A percentile compares a stretch with the other conserved stretches of the same genome.
phyloP scores from a whole-genome alignment of 2,113 vertebrate genomes.

The Atlantisia rogersi region DNA sequence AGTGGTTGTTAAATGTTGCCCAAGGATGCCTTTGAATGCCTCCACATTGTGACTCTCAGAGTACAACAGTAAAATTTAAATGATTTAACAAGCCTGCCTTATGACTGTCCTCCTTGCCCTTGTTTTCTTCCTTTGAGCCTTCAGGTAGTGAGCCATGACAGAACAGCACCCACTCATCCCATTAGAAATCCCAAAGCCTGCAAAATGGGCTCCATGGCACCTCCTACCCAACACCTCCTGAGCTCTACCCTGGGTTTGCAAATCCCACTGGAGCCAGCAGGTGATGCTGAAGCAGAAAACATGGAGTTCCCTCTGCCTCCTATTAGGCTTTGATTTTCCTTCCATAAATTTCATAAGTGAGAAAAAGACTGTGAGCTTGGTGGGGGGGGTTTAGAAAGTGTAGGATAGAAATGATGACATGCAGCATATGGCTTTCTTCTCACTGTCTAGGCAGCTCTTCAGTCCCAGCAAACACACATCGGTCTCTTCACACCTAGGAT shows the following conservation, averaged over 20 bases:
- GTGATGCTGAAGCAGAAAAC: slow-evolving; percentile 69
- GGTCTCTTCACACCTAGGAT: neutral
- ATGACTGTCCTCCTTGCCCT: neutral
- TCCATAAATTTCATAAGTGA: neutral
- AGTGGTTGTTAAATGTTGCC: neutral
- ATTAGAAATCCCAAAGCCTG: neutral
- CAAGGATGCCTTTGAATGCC: neutral
- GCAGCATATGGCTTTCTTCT: slow-evolving; percentile 31
- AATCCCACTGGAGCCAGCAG: slow-evolving; percentile 57
- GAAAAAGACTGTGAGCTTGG: neutral
- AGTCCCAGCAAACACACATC: neutral
- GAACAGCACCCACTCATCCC: neutral
- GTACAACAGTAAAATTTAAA: neutral
- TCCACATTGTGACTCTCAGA: neutral
- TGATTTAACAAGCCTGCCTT: neutral
- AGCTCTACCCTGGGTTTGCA: neutral
- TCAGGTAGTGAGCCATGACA: neutral
- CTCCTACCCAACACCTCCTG: neutral
- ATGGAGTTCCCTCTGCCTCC: neutral
- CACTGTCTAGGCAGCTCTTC: neutral
- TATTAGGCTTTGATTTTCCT: slow-evolving; percentile 35
- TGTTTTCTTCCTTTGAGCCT: neutral
- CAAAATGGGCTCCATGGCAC: neutral
- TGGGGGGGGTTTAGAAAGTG: neutral
- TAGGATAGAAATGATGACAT: neutral